These are phyloP conservation scores for Emys orbicularis DNA, from an alignment of 2,797 vertebrate genomes.

Conservation along the genomic window DNA sequence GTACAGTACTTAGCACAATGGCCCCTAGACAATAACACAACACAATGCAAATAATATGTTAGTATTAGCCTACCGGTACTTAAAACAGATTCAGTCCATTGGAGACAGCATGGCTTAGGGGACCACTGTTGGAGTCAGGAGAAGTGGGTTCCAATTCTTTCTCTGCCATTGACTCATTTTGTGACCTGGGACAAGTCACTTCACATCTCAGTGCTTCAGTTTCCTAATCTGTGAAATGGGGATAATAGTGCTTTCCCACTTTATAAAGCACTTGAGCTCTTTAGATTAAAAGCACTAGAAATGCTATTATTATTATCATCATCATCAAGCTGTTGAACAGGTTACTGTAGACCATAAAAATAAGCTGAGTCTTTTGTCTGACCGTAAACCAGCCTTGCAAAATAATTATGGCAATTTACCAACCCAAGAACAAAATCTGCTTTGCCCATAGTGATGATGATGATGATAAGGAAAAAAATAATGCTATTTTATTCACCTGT, in stretches of 20 bases:
- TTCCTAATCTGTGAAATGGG: neutral
- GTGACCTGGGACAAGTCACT: neutral
- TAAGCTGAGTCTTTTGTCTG: neutral
- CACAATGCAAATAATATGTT: neutral
- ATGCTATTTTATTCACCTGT: neutral
- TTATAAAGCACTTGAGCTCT: neutral
- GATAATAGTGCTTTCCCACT: neutral
- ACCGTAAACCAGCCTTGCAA: neutral
- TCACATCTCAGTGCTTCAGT: neutral
- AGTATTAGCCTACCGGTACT: neutral
- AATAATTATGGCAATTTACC: neutral
- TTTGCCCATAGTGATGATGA: neutral
- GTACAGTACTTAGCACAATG: neutral
- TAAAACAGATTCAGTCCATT: neutral
- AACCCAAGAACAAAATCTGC: neutral
- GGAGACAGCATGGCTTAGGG: neutral
- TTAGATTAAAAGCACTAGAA: too few relatives aligned
- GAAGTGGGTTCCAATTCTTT: neutral
- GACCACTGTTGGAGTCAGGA: neutral
- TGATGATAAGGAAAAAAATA: neutral
- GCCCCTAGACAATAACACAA: neutral
- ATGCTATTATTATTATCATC: too few relatives aligned
- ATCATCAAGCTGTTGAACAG: neutral
- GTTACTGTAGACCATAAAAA: neutral
- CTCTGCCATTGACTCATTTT: neutral